A percentile compares a stretch with the other conserved stretches of the same genome.
phyloP scores from a whole-genome alignment of 92 coral and sea anemone species.

The Siderastrea siderea region DNA sequence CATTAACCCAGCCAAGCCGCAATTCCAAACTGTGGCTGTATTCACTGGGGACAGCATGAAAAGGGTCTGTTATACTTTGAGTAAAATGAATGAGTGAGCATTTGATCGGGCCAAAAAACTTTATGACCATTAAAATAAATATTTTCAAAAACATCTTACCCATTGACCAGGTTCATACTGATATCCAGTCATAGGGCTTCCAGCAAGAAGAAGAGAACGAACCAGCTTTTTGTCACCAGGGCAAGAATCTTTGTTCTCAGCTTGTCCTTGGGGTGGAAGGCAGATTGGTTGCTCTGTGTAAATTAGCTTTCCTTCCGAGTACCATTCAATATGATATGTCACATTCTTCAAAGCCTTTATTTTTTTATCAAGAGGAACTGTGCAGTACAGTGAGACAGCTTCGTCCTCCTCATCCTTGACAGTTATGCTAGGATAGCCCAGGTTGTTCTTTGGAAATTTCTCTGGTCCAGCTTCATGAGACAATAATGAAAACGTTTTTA shows the following conservation, averaged over 20 bases:
- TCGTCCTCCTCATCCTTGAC: background rate
- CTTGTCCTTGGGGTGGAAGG: background rate
- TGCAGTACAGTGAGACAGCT: background rate
- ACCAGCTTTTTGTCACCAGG: background rate
- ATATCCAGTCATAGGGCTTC: background rate
- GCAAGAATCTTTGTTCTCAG: background rate
- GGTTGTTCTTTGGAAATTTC: background rate
- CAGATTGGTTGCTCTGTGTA: background rate
- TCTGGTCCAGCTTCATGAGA: conserved; percentile 7
- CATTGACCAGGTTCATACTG: conserved; percentile 13
- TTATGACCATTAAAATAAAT: no score
- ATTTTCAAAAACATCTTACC: background rate
- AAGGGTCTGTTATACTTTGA: no score
- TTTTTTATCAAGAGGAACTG: background rate
- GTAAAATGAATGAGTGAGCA: no score
- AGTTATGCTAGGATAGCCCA: background rate
- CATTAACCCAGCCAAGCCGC: no score
- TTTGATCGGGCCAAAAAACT: no score
- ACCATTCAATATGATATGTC: conserved; percentile 16
- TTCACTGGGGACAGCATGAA: no score
- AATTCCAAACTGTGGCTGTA: no score
- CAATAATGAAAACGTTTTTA: background rate
- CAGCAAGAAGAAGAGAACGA: background rate
- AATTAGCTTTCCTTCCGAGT: background rate
- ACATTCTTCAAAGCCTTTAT: conserved; percentile 22